Evolutionary conservation across 2,113 vertebrate species (phyloP).

Genomic region (Etia nguti): DNA sequence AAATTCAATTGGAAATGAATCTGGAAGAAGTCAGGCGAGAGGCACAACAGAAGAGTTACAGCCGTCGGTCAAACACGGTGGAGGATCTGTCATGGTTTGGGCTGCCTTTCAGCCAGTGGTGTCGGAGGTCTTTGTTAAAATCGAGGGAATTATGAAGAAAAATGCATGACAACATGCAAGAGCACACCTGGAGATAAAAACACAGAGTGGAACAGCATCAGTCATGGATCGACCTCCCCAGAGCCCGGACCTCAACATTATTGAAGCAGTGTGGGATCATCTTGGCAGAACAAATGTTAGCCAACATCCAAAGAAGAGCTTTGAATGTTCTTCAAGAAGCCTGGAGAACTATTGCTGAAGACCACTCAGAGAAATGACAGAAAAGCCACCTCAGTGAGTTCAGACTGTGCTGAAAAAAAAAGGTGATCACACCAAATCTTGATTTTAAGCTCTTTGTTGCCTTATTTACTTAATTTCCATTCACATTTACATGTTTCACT

Average conservation of each 20-base stretch:
- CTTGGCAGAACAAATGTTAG: neutral
- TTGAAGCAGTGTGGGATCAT: neutral
- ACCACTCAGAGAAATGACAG: neutral
- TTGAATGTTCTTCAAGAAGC: neutral
- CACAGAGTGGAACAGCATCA: neutral
- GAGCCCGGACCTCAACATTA: accelerated
- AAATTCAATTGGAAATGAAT: neutral
- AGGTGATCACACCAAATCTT: neutral
- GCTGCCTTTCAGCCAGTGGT: neutral
- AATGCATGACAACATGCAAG: neutral
- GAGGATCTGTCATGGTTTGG: neutral
- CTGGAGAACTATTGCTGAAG: neutral
- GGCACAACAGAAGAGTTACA: neutral
- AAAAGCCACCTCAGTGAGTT: neutral
- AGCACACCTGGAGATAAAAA: neutral
- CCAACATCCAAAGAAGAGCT: neutral
- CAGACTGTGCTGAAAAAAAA: neutral
- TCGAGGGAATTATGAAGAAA: neutral
- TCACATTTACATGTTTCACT: neutral
- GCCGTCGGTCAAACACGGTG: accelerated
- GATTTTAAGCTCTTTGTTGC: neutral
- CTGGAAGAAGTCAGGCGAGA: neutral
- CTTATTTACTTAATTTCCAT: neutral
- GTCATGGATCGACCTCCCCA: neutral
- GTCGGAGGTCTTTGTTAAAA: accelerated